Evolutionary conservation across 2,888 invertebrate species (phyloP).

Genomic region (Aphrophora alni): DNA sequence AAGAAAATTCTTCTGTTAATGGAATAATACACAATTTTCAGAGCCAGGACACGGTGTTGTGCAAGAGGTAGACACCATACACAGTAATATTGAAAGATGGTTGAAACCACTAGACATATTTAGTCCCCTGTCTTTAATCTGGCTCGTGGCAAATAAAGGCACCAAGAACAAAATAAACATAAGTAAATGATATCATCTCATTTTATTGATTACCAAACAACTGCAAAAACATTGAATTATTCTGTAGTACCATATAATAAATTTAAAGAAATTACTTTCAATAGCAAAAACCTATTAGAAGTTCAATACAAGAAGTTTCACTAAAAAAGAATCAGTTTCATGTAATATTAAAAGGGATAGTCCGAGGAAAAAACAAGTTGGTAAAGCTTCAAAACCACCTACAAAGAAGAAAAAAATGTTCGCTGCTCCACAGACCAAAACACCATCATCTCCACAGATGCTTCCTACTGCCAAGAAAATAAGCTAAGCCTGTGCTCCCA

Average conservation of each 20-base stretch:
- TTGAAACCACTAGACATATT: conserved; percentile 2
- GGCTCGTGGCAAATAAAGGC: background rate
- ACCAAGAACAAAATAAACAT: background rate
- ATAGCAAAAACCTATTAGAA: background rate
- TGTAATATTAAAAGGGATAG: no score
- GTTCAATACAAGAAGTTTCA: background rate
- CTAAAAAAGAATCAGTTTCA: no score
- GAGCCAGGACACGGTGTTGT: conserved; percentile 6
- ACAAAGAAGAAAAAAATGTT: no score
- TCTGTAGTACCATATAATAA: background rate
- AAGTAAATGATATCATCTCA: background rate
- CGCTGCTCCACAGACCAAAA: no score
- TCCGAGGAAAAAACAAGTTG: no score
- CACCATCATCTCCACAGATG: no score
- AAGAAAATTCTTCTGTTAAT: conserved; percentile 12
- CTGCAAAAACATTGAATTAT: background rate
- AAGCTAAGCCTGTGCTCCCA: no score
- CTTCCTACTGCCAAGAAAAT: no score
- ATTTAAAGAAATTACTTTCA: background rate
- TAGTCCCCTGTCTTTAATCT: background rate
- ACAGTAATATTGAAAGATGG: conserved; percentile 11
- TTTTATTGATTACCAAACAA: conserved; percentile 9
- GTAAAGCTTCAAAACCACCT: no score
- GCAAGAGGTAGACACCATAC: conserved; percentile 10
- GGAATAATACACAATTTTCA: background rate